Evolutionary conservation across 2,113 vertebrate species (phyloP), one percentile per base, ranked within the genome.

Genomic region (Agapornis roseicollis): DNA sequence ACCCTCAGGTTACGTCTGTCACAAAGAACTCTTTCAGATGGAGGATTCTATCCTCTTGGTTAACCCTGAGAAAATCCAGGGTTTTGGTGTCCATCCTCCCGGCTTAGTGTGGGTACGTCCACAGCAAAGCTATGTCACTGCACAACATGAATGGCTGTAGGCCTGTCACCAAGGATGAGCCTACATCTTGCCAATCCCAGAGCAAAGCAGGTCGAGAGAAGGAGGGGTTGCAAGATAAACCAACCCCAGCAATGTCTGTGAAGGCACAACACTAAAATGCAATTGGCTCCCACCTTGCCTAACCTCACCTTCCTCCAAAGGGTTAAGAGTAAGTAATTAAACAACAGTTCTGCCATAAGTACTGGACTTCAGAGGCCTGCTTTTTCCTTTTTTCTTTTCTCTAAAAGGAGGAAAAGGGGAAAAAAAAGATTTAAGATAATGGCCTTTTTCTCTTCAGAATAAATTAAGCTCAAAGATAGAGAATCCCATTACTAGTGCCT

Each of bases 361-460:
- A 89, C 78, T 95, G 96, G 96, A 98, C 97, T 98, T 98, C 96
- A 96, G 96, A 98, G 68, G 68, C 64, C 70, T 98, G 93, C 91
- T 97, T 97, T 96, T 96, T 79, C 89, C 86, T 93, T 84, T 93
- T 46, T 79, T 81, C 52, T 81, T 89, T 56, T 64, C 69, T 80
- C 33, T 85, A 60, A 37, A 49, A 71, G 74, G 61, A 94, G 42
- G 63, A 81, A 95, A 94, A 94, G 87, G 94, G 90, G 23, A 39
- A 93, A 94, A 96, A 95, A 97, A 89, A 98, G 97, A 98, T 98
- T 98, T 98, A 98, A 98, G 97, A 98, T 98, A 98, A 98, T 98
- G 95, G 97, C 96, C 94, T 95, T 97, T 97, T 97, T 98, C 96
- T 97, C 97, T 96, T 98, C 96, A 97, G 98, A 98, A 98, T 98